Evolutionary conservation across 2,888 invertebrate species (phyloP).

Genomic region (Thereva unica): DNA sequence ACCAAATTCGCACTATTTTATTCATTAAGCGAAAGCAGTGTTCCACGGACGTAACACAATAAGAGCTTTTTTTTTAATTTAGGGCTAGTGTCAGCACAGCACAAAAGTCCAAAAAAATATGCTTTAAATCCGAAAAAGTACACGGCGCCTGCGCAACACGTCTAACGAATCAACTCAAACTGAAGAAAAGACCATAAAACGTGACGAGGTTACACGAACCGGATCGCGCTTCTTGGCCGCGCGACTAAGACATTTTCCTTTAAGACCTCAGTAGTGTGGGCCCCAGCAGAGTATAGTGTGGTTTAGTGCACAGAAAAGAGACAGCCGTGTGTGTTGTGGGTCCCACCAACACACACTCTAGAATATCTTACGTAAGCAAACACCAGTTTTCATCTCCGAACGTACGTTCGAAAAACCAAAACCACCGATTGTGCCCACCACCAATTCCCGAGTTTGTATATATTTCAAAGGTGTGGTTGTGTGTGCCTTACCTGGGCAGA

Average conservation of each 20-base stretch:
- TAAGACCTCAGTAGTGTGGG: constrained; percentile 9
- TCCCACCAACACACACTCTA: background rate
- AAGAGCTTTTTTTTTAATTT: constrained; percentile 3
- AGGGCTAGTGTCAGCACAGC: constrained; percentile 13
- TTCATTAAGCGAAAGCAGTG: too few species aligned
- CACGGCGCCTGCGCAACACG: constrained; percentile 41
- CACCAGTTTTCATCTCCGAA: constrained; percentile 12
- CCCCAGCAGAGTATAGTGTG: background rate
- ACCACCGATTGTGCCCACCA: background rate
- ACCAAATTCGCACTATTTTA: too few species aligned
- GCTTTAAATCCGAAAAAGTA: background rate
- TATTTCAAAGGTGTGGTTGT: background rate
- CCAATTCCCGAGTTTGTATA: background rate
- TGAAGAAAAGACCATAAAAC: constrained; percentile 32
- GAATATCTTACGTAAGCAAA: constrained; percentile 24
- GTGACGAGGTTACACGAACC: constrained; percentile 36
- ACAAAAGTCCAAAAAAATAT: constrained; percentile 6
- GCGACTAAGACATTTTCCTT: constrained; percentile 21
- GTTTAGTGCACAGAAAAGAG: constrained; percentile 12
- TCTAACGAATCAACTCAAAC: constrained; percentile 35
- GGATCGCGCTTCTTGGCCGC: constrained; percentile 21
- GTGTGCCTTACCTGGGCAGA: too few species aligned
- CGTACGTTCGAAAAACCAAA: too few species aligned
- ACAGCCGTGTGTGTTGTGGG: background rate
- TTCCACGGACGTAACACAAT: too few species aligned